Conservation (phyloP, 1,140 invertebrate genomes). For the Drosophila parabipectinata region DNA sequence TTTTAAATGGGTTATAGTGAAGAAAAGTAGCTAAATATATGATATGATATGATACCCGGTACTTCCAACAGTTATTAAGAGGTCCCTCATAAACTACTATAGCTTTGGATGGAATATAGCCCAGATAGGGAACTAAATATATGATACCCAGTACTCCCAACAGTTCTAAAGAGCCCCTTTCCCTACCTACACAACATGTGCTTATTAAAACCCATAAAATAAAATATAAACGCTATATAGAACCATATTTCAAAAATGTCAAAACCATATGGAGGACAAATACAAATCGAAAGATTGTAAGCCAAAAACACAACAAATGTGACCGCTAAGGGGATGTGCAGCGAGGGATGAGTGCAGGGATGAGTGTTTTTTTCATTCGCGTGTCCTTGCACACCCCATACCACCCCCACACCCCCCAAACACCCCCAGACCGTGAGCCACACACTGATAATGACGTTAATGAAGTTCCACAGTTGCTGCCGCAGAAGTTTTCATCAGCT, state of each 20-base stretch:
- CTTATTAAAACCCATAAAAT: no score
- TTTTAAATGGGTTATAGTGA: no score
- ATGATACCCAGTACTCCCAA: no score
- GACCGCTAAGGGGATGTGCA: conserved; percentile 23
- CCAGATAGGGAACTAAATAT: no score
- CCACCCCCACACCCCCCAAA: not conserved
- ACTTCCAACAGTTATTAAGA: no score
- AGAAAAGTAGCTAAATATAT: no score
- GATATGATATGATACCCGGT: no score
- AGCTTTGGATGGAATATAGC: no score
- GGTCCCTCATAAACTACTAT: no score
- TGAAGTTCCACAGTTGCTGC: conserved; percentile 61
- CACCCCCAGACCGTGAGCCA: conserved; percentile 5
- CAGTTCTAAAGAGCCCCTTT: no score
- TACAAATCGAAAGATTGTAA: not conserved
- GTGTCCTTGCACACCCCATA: not conserved
- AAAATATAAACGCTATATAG: not conserved
- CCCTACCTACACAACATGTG: no score
- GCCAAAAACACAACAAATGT: conserved; percentile 16
- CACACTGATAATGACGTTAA: conserved; percentile 65
- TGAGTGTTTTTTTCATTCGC: not conserved
- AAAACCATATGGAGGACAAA: conserved; percentile 12
- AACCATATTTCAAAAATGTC: conserved; percentile 6
- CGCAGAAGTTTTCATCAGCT: conserved; percentile 55
- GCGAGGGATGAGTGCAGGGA: not conserved